Conservation (phyloP, 2,888 invertebrate genomes). For the Drosophila antonietae region DNA sequence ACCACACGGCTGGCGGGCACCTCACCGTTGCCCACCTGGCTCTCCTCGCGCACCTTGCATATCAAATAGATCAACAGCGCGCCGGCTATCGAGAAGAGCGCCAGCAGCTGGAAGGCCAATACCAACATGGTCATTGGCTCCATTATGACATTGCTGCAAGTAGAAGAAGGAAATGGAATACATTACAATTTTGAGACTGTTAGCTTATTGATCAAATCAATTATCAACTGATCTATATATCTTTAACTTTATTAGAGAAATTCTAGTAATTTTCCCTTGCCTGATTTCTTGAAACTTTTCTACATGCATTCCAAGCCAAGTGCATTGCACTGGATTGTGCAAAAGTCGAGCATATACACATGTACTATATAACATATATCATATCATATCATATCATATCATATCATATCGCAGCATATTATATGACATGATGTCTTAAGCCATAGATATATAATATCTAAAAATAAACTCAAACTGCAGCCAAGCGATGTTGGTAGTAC, state of each 20-base stretch:
- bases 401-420: background rate
- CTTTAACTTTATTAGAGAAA: background rate
- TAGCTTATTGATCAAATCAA: background rate
- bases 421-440: slow-evolving; percentile 8
- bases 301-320: background rate
- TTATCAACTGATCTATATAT: background rate
- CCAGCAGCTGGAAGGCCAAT: slow-evolving; percentile 91
- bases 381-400: background rate
- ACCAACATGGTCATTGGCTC: slow-evolving; percentile 93
- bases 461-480: slow-evolving; percentile 1
- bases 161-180: background rate
- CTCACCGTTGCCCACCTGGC: slow-evolving; percentile 82
- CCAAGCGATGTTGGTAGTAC: background rate
- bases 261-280: background rate
- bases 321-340: slow-evolving; percentile 1
- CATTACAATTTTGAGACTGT: background rate
- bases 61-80: slow-evolving; percentile 91
- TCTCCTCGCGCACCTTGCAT: slow-evolving; percentile 89
- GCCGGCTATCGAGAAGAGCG: slow-evolving; percentile 93
- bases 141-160: slow-evolving; percentile 86
- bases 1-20: slow-evolving; percentile 88
- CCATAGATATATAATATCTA: slow-evolving; percentile 2
- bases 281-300: background rate
- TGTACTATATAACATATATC: slow-evolving; percentile 3
- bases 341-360: background rate